Base-by-base conservation (phyloP, 1,140 invertebrate genomes). In the Lordiphosa collinella region DNA sequence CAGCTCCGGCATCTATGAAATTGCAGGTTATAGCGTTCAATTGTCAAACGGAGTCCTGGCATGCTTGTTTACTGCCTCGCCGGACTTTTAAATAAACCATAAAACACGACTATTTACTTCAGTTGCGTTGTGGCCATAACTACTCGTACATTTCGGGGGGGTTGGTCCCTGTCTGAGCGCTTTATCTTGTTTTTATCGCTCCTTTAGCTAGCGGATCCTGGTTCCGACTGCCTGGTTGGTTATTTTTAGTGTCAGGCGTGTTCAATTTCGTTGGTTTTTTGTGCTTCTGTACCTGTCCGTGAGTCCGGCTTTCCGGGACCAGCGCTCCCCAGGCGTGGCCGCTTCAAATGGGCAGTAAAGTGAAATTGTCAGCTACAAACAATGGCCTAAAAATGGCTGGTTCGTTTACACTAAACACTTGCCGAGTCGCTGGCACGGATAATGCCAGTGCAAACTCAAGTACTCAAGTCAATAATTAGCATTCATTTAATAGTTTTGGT, bases 71-170 rank as follows among this genome's bases (percentile, higher is more conserved):
- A 64, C 73, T 56, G 62, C 62, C 46, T 49, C 40, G 44, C 18
- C 53, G 59, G 59, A 76, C 67, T 84, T 84, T 84, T 84, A 84
- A 84, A 84, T 84, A 84, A 84, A 84, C 78, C 78, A 84, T 84
- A 84, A 84, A 84, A 84, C 78, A 84, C 78, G 72, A 78, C 78
- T 78, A 84, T 84, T 82, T 71, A 84, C 78, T 84, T 84, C 78
- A 84, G 78, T 84, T 84, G 72, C 72, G 64, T 68, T 78, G 72
- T 59, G 72, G 59, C 76, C 50, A 68, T 70, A 65, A 79, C 55
- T 64, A 78, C 65, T 52, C 16, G 31, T 50, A 50, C 14, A 68
- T 38, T 44, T 8, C 10, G 40, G 40, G 7, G 31, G 22, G 16
- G 11, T 4, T 48, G 29, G 44, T 16, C 14, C 14, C 18, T 22